Conservation (phyloP, 2,888 invertebrate genomes). For the Steinernema scapterisci region DNA sequence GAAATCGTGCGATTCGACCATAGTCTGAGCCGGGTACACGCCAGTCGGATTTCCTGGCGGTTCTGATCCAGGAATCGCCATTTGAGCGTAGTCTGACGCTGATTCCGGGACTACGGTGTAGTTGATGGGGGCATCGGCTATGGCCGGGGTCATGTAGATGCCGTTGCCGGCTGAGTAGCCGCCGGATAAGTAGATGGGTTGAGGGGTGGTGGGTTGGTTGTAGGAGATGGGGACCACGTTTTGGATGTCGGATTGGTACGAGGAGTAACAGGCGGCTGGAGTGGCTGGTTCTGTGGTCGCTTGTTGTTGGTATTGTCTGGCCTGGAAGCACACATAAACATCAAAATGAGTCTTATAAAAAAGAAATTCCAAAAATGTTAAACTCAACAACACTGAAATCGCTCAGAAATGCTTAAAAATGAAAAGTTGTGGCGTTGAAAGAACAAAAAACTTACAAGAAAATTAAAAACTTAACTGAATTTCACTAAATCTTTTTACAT, state of each 20-base stretch:
- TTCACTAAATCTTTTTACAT: too few species aligned
- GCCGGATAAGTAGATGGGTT: conserved; percentile 1
- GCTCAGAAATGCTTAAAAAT: too few species aligned
- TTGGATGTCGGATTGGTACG: neutral
- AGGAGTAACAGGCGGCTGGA: conserved; percentile 15
- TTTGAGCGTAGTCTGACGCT: conserved; percentile 16
- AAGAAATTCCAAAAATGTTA: too few species aligned
- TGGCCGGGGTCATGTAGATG: conserved; percentile 10
- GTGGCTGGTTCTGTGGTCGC: neutral
- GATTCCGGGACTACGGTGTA: conserved; percentile 23
- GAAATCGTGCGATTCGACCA: conserved; percentile 20
- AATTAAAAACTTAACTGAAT: too few species aligned
- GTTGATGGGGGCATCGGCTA: conserved; percentile 28
- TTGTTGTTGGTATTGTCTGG: conserved; percentile 23
- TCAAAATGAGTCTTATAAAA: too few species aligned
- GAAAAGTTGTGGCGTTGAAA: too few species aligned
- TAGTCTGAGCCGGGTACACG: conserved; percentile 5
- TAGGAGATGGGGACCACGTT: conserved; percentile 6
- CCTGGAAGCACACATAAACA: too few species aligned
- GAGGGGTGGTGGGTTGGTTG: conserved; percentile 1
- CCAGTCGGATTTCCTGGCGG: neutral
- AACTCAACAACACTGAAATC: too few species aligned
- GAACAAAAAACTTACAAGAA: too few species aligned
- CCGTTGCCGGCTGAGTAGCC: conserved; percentile 14
- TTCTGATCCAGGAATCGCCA: conserved; percentile 13